Evolutionary conservation across 2,797 vertebrate genomes (phyloP).

Genomic region (Triplophysa yarkandensis): DNA sequence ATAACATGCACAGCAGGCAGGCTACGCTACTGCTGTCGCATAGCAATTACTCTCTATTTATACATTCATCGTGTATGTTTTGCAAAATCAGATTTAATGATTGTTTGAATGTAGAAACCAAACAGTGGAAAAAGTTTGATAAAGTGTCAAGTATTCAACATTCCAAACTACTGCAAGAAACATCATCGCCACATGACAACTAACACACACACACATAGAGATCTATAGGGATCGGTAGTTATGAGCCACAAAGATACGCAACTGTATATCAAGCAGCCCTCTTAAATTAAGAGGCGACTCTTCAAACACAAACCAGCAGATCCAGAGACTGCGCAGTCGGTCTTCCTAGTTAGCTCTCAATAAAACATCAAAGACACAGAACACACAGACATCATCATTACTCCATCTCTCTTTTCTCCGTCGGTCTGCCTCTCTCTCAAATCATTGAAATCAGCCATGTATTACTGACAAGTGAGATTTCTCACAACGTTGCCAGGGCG

Average conservation of each 20-base stretch:
- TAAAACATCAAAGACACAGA: constrained; percentile 78
- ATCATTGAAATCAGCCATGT: constrained; percentile 6
- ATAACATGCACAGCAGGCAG: constrained; percentile 33
- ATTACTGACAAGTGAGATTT: constrained; percentile 13
- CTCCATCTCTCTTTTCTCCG: neutral
- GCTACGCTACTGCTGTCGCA: constrained; percentile 20
- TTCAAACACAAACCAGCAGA: constrained; percentile 54
- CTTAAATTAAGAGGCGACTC: constrained; percentile 60
- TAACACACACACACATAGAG: neutral
- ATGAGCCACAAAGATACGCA: constrained; percentile 54
- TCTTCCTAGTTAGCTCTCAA: constrained; percentile 72
- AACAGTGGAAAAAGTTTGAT: too few species aligned
- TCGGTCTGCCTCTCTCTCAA: constrained; percentile 2
- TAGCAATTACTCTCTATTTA: constrained; percentile 19
- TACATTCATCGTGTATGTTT: constrained; percentile 11
- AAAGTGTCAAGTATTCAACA: constrained; percentile 2
- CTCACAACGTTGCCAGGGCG: neutral
- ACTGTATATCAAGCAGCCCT: constrained; percentile 25
- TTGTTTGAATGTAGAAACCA: constrained; percentile 2
- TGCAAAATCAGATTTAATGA: constrained; percentile 21
- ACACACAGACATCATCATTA: constrained; percentile 55
- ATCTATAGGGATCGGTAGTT: constrained; percentile 11
- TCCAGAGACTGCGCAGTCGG: constrained; percentile 67
- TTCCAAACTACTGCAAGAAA: neutral
- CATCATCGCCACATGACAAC: neutral